Evolutionary conservation across 2,888 invertebrate species (phyloP), one percentile per base, ranked within the genome.

Genomic region (Scaptomyza tumidula): DNA sequence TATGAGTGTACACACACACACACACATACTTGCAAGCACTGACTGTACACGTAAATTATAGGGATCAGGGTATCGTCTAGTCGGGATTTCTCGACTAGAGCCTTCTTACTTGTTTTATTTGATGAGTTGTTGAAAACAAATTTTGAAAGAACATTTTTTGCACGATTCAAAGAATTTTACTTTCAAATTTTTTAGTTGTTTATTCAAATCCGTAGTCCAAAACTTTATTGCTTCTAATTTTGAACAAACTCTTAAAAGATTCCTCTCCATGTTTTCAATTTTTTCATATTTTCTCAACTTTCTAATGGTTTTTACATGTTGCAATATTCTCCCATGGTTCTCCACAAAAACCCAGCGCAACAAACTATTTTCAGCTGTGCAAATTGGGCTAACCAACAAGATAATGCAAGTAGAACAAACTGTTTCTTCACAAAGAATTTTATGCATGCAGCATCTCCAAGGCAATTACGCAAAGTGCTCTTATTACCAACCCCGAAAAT

Each of bases 391-490:
- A 62, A 62, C n/a, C 54, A 48, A 9, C 54, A 52, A 39, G 16
- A 29, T 14, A 29, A 49, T 29, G 29, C 35, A 29, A 29, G 27
- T 29, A 50, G 37, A 49, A 49, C 37, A 24, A 39, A 0, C 9
- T 33, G 16, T 10, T 41, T 16, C 16, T 27, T 48, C 70, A 81
- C 79, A 82, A 75, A 75, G 78, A 69, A 62, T 81, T 70, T 71
- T 78, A 73, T 84, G 84, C 84, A 78, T 81, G 82, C 75, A 53
- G 10, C 72, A 75, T 63, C 68, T 72, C 41, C 66, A 69, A 67
- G 79, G 65, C 85, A 84, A 84, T 84, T 84, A 84, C 68, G 72
- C 67, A 83, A 77, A 84, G 83, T 84, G 83, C 83, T 61, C 52
- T 62, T 74, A 82, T 78, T 78, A 79, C 56, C 62, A 48, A 1